Evolutionary conservation across 2,888 invertebrate species (phyloP), one percentile per base, ranked within the genome.

Genomic region (Odontothrips loti): DNA sequence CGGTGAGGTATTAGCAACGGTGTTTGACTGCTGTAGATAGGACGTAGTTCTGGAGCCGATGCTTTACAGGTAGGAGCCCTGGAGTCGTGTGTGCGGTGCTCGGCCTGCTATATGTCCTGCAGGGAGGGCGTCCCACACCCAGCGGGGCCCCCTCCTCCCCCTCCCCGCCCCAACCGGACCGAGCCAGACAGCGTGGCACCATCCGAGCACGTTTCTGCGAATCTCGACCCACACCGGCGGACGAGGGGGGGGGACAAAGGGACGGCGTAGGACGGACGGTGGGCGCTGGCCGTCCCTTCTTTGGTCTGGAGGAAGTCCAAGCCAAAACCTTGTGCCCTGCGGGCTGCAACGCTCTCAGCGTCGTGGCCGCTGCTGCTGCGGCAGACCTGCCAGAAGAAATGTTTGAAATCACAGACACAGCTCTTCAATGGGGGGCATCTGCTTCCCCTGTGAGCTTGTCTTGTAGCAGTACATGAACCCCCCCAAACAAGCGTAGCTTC

Each of bases 161-260:
- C 68, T 9, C 23, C 68, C 9, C 68, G 11, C 23, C 68, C 11
- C 23, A 8, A 20, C 68, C 68, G 23, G 12, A 12, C 68, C 68
- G 23, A 8, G 27, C 68, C 68, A 75, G 68, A 75, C 68, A 75
- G 68, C 68, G 68, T 75, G 68, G 68, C 68, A 75, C 68, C 68
- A 75, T 27, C 68, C 27, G 27, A 27, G 27, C 23, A 27, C 68
- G 68, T 27, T 75, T 75, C 68, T 75, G 68, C 68, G 68, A 75
- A 75, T 75, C 68, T 75, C 68, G 23, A 9, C 68, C 68, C 68
- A 75, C 12, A 75, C 23, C 23, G 27, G 68, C 23, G 12, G 68
- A 27, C 11, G 23, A 27, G 68, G 23, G 68, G 68, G 23, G 23
- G 68, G 68, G 68, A 68, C 68, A 23, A 23, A 68, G 68, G 68